Percentiles rank a stretch among this genome's conserved stretches.
phyloP scores from a whole-genome alignment of 2,113 vertebrate genomes.

The Hucho hucho region DNA sequence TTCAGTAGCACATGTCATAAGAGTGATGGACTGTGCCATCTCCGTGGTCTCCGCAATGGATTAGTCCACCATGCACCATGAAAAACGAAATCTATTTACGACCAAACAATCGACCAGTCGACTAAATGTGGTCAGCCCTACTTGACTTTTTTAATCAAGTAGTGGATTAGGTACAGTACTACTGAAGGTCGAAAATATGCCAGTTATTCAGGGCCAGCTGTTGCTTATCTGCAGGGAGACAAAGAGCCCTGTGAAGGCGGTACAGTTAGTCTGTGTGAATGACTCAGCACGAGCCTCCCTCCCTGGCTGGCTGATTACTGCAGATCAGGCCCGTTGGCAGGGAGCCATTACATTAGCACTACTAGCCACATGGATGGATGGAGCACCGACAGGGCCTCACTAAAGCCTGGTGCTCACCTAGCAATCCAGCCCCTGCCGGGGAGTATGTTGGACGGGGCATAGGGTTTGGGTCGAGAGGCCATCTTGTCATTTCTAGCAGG shows the following conservation, averaged over 20 bases:
- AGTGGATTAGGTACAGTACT: slow-evolving; percentile 2
- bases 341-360: slow-evolving; percentile 18
- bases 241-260: slow-evolving; percentile 58
- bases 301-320: slow-evolving; percentile 26
- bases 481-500: not conserved
- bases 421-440: not conserved
- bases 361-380: not conserved
- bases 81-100: no score
- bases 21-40: no score
- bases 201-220: slow-evolving; percentile 57
- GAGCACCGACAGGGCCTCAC: not conserved
- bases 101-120: no score
- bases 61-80: no score
- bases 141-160: slow-evolving; percentile 28
- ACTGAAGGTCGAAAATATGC: slow-evolving; percentile 21
- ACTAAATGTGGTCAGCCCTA: no score
- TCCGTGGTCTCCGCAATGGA: no score
- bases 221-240: slow-evolving; percentile 52
- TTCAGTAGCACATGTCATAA: no score
- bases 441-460: not conserved
- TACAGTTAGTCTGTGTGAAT: slow-evolving; percentile 55
- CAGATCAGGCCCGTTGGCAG: slow-evolving; percentile 6
- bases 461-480: not conserved
- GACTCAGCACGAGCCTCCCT: slow-evolving; percentile 51
- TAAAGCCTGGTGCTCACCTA: not conserved